A percentile compares a stretch with the other conserved stretches of the same genome.
Conservation (phyloP, 2,113 vertebrate species). For the Anoura caudifer region DNA sequence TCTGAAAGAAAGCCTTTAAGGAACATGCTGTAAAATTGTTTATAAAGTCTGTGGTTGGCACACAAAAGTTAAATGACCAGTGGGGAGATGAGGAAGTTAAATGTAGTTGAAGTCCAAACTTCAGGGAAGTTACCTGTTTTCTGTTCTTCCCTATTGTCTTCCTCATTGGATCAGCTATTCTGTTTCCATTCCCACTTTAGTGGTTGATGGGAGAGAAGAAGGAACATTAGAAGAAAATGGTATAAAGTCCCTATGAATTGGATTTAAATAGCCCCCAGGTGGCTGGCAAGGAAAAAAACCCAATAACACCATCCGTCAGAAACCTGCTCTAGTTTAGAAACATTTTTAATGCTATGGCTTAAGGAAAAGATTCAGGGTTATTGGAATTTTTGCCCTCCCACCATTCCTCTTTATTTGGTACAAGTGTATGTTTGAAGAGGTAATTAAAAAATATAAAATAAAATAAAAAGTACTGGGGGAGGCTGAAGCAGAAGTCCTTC, state of each 20-base stretch:
- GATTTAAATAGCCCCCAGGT: slow-evolving; percentile 32
- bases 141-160: background rate
- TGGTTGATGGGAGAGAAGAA: background rate
- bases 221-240: background rate
- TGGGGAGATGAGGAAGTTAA: background rate
- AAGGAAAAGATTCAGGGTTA: background rate
- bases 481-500: background rate
- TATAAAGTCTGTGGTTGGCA: slow-evolving; percentile 50
- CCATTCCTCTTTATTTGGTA: background rate
- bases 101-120: background rate
- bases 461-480: background rate
- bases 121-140: background rate
- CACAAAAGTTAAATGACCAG: slow-evolving; percentile 33
- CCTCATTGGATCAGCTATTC: slow-evolving; percentile 19
- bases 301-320: background rate
- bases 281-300: background rate
- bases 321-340: background rate
- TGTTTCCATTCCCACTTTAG: background rate
- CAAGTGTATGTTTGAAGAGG: background rate
- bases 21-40: slow-evolving; percentile 47
- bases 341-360: background rate
- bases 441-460: background rate
- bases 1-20: slow-evolving; percentile 45
- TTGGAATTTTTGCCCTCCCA: background rate
- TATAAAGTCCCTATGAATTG: background rate